Conservation (phyloP, 2,888 invertebrate genomes). For the Podabrus alpinus region DNA sequence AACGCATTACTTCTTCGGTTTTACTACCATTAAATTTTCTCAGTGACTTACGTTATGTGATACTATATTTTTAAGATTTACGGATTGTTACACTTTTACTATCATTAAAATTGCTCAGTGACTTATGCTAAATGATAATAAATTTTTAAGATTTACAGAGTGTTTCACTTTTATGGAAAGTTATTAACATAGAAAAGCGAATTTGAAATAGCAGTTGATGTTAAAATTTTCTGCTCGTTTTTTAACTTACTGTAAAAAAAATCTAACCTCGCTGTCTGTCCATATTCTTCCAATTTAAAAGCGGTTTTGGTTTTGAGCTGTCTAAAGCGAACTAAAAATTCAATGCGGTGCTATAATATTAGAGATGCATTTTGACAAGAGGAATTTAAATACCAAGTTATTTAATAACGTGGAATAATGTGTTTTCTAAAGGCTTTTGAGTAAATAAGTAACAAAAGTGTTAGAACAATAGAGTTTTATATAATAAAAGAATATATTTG, state of each 20-base stretch:
- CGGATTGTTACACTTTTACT: background rate
- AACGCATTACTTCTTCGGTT: background rate
- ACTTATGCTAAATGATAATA: background rate
- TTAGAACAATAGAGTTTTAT: background rate
- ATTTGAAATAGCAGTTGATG: background rate
- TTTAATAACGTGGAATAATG: background rate
- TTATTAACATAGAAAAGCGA: background rate
- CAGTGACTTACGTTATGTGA: background rate
- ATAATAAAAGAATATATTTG: constrained; percentile 13
- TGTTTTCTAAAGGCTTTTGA: background rate
- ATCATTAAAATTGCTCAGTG: background rate
- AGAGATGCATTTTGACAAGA: too few relatives aligned
- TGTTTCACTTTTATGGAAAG: background rate
- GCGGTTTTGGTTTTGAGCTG: too few relatives aligned
- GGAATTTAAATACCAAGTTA: too few relatives aligned
- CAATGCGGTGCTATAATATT: too few relatives aligned
- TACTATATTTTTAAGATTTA: background rate
- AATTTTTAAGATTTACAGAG: background rate
- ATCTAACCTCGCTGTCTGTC: background rate
- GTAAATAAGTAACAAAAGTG: background rate
- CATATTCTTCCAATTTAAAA: background rate
- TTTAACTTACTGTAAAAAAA: background rate
- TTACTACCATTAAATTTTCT: background rate
- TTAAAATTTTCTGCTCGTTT: background rate
- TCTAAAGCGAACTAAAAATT: too few relatives aligned